Percentiles rank a stretch among this genome's conserved stretches.
Conservation (phyloP, 2,797 vertebrate genomes). For the Lacerta bilineata region DNA sequence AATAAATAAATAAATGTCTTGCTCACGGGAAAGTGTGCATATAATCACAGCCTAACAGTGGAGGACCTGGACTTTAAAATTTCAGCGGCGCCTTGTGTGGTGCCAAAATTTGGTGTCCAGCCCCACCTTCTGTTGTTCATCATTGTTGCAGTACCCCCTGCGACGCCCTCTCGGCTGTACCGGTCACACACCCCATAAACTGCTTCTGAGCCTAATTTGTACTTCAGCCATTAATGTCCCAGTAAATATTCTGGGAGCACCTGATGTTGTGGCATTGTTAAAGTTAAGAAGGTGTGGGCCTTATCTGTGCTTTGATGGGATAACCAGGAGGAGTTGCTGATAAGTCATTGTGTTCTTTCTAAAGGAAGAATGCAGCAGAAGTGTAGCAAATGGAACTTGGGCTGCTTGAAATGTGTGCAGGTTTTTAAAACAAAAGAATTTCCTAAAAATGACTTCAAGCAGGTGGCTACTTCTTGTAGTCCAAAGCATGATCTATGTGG, state of each 20-base stretch:
- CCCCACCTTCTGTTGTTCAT: no score
- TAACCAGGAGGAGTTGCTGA: background rate
- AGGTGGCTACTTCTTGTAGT: constrained; percentile 3
- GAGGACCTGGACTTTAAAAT: no score
- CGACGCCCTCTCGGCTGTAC: no score
- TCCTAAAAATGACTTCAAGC: background rate
- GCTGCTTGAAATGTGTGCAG: background rate
- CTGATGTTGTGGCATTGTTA: background rate
- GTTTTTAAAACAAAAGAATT: background rate
- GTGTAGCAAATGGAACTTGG: background rate
- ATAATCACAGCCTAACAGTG: background rate
- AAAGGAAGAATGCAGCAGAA: background rate
- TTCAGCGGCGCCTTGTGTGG: no score
- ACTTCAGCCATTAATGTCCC: background rate
- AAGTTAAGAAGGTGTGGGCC: background rate
- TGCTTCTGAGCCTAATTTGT: background rate
- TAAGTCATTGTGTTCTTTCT: background rate
- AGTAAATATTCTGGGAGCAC: background rate
- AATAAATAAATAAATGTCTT: background rate
- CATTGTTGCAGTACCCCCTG: no score
- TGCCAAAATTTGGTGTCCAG: no score
- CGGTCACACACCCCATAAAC: no score
- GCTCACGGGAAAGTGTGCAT: background rate
- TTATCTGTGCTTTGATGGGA: background rate
- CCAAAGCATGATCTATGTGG: constrained; percentile 23